A percentile compares a stretch with the other conserved stretches of the same genome.
Conservation (phyloP, 2,888 invertebrate species). For the Brachylomia viminalis region DNA sequence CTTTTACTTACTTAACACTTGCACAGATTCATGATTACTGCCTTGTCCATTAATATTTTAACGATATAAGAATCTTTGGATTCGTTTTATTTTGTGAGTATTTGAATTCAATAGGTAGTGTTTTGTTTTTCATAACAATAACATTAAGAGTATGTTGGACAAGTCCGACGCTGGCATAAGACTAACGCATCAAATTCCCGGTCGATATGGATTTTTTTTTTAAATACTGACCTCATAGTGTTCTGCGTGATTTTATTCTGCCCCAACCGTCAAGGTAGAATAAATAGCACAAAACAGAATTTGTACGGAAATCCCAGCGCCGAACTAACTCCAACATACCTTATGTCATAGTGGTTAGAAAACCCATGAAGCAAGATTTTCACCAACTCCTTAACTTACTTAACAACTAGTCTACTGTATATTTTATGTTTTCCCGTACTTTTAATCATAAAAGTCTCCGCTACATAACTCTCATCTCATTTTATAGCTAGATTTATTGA, state of each 20-base stretch:
- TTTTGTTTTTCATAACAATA: neutral
- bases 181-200: neutral
- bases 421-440: slow-evolving; percentile 8
- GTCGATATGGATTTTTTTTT: neutral
- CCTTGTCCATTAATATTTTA: neutral
- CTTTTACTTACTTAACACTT: slow-evolving; percentile 11
- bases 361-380: neutral
- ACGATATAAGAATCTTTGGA: neutral
- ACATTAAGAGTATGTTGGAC: neutral
- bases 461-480: slow-evolving; percentile 4
- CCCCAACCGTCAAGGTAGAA: neutral
- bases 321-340: neutral
- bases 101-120: neutral
- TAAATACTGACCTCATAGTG: neutral
- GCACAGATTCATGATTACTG: neutral
- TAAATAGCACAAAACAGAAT: neutral
- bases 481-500: slow-evolving; percentile 42
- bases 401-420: neutral
- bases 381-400: neutral
- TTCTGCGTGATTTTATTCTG: neutral
- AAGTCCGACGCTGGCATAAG: neutral
- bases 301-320: neutral
- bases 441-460: slow-evolving; percentile 36
- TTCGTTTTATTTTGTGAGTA: no score
- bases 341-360: neutral